A percentile compares a stretch with the other conserved stretches of the same genome.
These are phyloP conservation scores for Heliothis subflexa DNA, from an alignment of 1,140 invertebrate species.

Conservation along the genomic window DNA sequence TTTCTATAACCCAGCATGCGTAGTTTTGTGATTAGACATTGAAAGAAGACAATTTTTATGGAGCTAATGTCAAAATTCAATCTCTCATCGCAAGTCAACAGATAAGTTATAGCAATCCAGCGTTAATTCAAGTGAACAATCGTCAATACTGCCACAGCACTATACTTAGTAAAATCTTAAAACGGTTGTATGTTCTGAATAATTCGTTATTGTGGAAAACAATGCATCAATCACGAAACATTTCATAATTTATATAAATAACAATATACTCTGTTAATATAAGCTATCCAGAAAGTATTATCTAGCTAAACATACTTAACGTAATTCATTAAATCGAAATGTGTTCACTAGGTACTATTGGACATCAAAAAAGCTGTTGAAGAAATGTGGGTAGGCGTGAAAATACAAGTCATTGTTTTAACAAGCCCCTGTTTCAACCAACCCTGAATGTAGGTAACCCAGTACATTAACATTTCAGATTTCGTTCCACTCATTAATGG, in stretches of 20 bases:
- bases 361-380: slow-evolving; percentile 9
- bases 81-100: no score
- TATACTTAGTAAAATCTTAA: not conserved
- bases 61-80: no score
- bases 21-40: no score
- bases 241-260: slow-evolving; percentile 3
- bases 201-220: slow-evolving; percentile 8
- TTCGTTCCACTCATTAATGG: not conserved
- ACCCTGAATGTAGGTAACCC: not conserved
- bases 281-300: slow-evolving; percentile 10
- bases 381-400: not conserved
- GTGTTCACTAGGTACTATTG: not conserved
- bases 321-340: not conserved
- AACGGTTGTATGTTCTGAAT: not conserved
- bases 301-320: slow-evolving; percentile 14
- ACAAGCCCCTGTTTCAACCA: not conserved
- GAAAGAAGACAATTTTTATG: no score
- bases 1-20: no score
- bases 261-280: slow-evolving; percentile 31
- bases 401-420: slow-evolving; percentile 3
- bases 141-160: not conserved
- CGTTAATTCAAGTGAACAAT: slow-evolving; percentile 3
- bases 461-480: slow-evolving; percentile 3
- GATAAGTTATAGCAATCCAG: not conserved
- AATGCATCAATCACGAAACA: not conserved